phyloP scores from a whole-genome alignment of 2,888 invertebrate species.

The Nemapogon koenigi region DNA sequence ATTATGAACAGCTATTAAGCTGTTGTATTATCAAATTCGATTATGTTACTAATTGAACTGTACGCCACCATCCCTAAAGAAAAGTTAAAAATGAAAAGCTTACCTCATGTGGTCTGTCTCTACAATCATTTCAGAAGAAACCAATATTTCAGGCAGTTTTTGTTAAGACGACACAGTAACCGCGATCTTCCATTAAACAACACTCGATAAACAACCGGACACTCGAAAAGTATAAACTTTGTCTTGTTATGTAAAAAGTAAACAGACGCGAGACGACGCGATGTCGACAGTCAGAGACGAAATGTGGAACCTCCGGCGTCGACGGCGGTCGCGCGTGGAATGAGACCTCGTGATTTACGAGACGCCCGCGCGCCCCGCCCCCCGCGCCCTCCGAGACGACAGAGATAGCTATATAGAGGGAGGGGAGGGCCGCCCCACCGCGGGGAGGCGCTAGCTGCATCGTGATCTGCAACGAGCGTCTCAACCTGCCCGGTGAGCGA shows the following conservation, averaged over 20 bases:
- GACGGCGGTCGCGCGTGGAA: constrained; percentile 64
- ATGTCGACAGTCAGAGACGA: constrained; percentile 52
- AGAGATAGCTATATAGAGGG: background rate
- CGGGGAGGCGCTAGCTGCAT: constrained; percentile 43
- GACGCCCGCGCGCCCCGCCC: constrained; percentile 62
- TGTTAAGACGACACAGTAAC: constrained; percentile 29
- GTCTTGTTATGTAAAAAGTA: constrained; percentile 38
- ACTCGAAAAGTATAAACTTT: constrained; percentile 34
- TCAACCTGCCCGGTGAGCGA: too few species aligned
- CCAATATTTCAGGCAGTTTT: constrained; percentile 36
- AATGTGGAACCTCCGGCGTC: constrained; percentile 60
- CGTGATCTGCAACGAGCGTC: too few species aligned
- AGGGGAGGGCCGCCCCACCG: constrained; percentile 20
- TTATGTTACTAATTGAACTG: too few species aligned
- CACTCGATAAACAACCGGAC: constrained; percentile 42
- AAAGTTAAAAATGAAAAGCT: constrained; percentile 25
- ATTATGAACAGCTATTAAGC: too few species aligned
- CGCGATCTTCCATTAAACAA: constrained; percentile 49
- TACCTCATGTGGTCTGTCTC: constrained; percentile 63
- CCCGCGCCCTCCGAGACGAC: constrained; percentile 36
- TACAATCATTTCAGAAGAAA: constrained; percentile 60
- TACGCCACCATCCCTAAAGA: too few species aligned
- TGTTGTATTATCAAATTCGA: too few species aligned
- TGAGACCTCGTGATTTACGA: constrained; percentile 66
- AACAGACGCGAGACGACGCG: constrained; percentile 60